Percentiles rank a stretch among this genome's conserved stretches.
These are phyloP conservation scores for Ariopsis seemanni DNA, from an alignment of 2,113 vertebrate genomes.

Conservation along the genomic window DNA sequence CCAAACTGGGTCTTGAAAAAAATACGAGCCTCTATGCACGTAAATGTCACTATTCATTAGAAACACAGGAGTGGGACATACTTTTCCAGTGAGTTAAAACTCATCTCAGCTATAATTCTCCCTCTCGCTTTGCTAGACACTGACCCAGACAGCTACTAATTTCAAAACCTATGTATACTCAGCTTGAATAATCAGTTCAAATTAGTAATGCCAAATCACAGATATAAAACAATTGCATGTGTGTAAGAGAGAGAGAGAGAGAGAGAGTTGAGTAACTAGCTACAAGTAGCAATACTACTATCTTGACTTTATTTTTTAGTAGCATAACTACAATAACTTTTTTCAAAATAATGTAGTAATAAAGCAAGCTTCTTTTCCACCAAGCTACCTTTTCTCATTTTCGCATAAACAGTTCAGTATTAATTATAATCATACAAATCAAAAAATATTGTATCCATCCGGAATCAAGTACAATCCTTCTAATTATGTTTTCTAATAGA, in stretches of 20 bases:
- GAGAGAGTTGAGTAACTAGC: background rate
- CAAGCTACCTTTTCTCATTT: background rate
- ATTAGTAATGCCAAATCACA: background rate
- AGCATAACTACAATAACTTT: background rate
- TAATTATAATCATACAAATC: background rate
- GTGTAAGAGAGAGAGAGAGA: background rate
- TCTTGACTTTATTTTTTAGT: background rate
- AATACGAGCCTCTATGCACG: background rate
- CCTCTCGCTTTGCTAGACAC: background rate
- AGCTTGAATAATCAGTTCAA: background rate
- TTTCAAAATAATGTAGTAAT: background rate
- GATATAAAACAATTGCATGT: background rate
- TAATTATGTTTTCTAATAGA: background rate
- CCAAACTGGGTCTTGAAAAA: background rate
- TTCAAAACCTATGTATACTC: background rate
- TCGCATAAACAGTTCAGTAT: background rate
- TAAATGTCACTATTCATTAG: conserved; percentile 47
- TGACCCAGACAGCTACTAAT: background rate
- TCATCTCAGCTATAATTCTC: background rate
- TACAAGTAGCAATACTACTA: background rate
- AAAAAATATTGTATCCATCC: background rate
- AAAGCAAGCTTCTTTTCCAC: background rate
- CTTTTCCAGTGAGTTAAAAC: background rate
- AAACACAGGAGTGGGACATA: background rate
- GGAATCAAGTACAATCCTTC: background rate